Base-by-base conservation (phyloP, 1,140 invertebrate genomes). In the Venturia canescens region DNA sequence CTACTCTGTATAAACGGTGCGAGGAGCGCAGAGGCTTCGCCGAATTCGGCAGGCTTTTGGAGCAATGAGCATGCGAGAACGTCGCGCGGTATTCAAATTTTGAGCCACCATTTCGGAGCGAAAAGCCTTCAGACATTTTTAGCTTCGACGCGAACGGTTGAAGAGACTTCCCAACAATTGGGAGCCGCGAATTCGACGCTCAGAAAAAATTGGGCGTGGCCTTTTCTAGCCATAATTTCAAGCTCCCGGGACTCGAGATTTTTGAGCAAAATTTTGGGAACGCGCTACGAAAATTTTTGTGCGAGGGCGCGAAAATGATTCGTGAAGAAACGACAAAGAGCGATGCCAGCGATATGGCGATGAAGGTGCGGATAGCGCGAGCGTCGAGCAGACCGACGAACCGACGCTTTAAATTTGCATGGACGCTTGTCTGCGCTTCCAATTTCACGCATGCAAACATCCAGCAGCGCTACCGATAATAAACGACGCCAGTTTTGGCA, bases 361-460 rank as follows among this genome's bases (percentile, higher is more conserved):
- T 63, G 76, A 81, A 81, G 83, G 83, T 82, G n/a, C n/a, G 86
- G 84, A 87, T 84, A 82, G 79, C 82, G 84, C 81, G 80, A 74
- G 71, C 71, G 71, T 74, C 71, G 71, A 53, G 44, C 15, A 53
- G 71, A 48, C 71, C 71, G 86, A 83, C 84, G 84, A 83, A 85
- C 85, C 79, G 82, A 83, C 86, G 83, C 87, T 86, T 89, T 86
- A 87, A 90, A 90, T 90, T 90, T 89, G 87, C 88, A 88, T 89
- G 88, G 86, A 87, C 86, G 88, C 89, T 89, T 88, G 89, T 89
- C 88, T 89, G 88, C 89, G 87, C 88, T 90, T 90, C 89, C 89
- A 90, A 90, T 89, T 90, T 90, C 89, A 90, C 88, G 89, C 89
- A 89, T 89, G 88, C 88, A 89, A 87, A 88, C 88, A 88, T 87